Percentiles rank a stretch among this genome's conserved stretches.
These are phyloP conservation scores for Rhagophthalmus giganteus DNA, from an alignment of 2,888 invertebrate genomes.

Conservation along the genomic window DNA sequence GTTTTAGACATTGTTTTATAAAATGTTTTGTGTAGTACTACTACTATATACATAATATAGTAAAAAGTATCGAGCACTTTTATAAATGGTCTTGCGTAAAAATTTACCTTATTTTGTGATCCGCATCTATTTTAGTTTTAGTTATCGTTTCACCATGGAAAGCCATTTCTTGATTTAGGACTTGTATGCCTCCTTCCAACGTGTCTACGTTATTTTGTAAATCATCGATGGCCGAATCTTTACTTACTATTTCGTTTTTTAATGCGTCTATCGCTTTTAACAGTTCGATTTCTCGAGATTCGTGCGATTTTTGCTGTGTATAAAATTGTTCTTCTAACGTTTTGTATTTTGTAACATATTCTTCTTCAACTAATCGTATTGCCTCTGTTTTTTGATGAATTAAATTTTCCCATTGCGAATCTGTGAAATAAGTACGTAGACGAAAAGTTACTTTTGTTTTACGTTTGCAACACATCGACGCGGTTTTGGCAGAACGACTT, in stretches of 20 bases:
- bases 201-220: conserved; percentile 55
- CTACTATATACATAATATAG: too few species aligned
- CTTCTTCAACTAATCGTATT: conserved; percentile 62
- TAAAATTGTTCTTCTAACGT: conserved; percentile 55
- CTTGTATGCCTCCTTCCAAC: conserved; percentile 55
- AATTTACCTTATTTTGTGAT: conserved; percentile 56
- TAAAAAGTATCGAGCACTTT: too few species aligned
- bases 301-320: conserved; percentile 53
- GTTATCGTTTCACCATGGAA: conserved; percentile 48
- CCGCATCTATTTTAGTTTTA: conserved; percentile 49
- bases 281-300: conserved; percentile 51
- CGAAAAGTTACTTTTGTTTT: background rate
- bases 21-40: too few species aligned
- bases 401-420: conserved; percentile 67
- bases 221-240: conserved; percentile 52
- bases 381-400: conserved; percentile 66
- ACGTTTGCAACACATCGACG: background rate
- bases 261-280: conserved; percentile 52
- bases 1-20: too few species aligned
- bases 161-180: conserved; percentile 53
- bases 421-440: conserved; percentile 54
- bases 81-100: too few species aligned
- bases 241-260: conserved; percentile 51
- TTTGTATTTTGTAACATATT: conserved; percentile 60
- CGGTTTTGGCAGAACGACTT: too few species aligned